Percentiles rank a stretch among this genome's conserved stretches.
phyloP scores from a whole-genome alignment of 2,888 invertebrate species.

The Dermolepida albohirtum region DNA sequence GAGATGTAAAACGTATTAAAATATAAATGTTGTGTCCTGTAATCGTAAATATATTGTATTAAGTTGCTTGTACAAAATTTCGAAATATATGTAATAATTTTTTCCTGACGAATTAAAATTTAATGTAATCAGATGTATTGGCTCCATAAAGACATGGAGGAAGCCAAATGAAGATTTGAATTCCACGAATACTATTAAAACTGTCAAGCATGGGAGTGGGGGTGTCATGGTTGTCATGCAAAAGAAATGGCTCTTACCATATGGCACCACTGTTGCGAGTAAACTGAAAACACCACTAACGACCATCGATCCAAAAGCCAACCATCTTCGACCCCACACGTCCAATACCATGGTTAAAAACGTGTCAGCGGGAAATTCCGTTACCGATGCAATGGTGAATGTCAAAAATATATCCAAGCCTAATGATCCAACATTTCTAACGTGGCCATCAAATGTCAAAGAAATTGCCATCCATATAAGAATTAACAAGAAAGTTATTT shows the following conservation, averaged over 20 bases:
- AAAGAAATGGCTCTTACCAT: conserved; percentile 67
- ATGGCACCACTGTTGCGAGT: conserved; percentile 79
- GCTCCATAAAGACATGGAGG: too few species aligned
- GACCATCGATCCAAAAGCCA: conserved; percentile 86
- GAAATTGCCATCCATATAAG: conserved; percentile 93
- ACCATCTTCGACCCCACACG: conserved; percentile 86
- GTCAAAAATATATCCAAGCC: conserved; percentile 85
- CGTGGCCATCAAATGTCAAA: conserved; percentile 88
- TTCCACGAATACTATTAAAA: too few species aligned
- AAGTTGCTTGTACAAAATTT: too few species aligned
- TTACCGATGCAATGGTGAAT: conserved; percentile 85
- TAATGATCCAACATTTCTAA: conserved; percentile 86
- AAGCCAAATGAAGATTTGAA: too few species aligned
- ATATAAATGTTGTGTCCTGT: too few species aligned
- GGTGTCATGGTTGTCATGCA: too few species aligned
- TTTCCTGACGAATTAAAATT: too few species aligned
- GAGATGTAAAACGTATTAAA: not conserved
- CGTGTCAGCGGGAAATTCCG: conserved; percentile 87
- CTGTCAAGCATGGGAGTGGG: too few species aligned
- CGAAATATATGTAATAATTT: too few species aligned
- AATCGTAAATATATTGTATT: too few species aligned
- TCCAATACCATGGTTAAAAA: conserved; percentile 82
- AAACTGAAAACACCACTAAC: conserved; percentile 85
- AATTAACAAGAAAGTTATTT: conserved; percentile 81
- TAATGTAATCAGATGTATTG: too few species aligned